Conservation (phyloP, 92 coral and sea anemone genomes). For the Phymanthus crucifer region DNA sequence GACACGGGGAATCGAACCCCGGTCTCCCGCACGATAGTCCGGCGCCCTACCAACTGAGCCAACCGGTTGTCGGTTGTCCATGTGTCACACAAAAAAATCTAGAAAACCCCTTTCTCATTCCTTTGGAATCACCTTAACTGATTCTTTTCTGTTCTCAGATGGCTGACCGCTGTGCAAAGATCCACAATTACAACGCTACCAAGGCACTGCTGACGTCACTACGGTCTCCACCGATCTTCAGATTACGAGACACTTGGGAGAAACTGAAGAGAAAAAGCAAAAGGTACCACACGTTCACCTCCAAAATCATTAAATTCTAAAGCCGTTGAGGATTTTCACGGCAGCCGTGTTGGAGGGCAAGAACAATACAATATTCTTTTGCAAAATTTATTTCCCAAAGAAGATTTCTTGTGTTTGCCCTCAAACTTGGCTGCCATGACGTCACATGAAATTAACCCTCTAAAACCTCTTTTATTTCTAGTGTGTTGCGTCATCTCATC, state of each 20-base stretch:
- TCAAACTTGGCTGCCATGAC: too few species aligned
- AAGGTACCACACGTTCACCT: background rate
- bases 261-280: background rate
- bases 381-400: too few species aligned
- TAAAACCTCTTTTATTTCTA: background rate
- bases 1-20: too few species aligned
- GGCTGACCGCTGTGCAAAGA: constrained; percentile 12
- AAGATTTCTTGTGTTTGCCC: too few species aligned
- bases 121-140: background rate
- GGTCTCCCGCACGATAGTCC: too few species aligned
- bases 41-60: too few species aligned
- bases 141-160: background rate
- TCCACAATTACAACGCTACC: background rate
- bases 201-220: constrained; percentile 4
- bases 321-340: too few species aligned
- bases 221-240: background rate
- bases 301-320: too few species aligned
- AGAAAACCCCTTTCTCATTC: background rate
- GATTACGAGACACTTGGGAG: constrained; percentile 13
- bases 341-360: too few species aligned
- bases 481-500: background rate
- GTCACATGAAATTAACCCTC: background rate
- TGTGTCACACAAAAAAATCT: too few species aligned
- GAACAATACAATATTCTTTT: too few species aligned
- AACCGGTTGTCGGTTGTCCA: too few species aligned